Evolutionary conservation across 2,113 vertebrate genomes (phyloP).

Genomic region (Mesitornis unicolor): DNA sequence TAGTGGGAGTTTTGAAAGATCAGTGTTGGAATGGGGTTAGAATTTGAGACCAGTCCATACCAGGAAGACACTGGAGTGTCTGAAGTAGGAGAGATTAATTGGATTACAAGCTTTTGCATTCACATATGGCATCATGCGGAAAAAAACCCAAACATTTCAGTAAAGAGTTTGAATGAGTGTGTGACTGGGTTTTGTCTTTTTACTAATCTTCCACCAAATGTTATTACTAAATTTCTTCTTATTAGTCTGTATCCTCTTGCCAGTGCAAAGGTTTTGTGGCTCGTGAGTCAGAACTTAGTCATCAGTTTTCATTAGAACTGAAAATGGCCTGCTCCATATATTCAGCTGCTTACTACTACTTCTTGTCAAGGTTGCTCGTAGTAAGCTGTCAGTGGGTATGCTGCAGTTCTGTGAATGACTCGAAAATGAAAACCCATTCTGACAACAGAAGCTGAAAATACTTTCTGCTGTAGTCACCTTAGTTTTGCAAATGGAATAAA

Average conservation of each 20-base stretch:
- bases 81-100: not conserved
- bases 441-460: not conserved
- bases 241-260: not conserved
- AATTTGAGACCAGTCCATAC: not conserved
- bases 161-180: not conserved
- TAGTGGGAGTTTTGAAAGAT: not conserved
- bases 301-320: not conserved
- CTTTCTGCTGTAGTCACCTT: not conserved
- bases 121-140: not conserved
- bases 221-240: not conserved
- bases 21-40: not conserved
- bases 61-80: not conserved
- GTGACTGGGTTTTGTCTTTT: not conserved
- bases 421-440: not conserved
- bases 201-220: not conserved
- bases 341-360: not conserved
- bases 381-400: not conserved
- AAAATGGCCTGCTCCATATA: not conserved
- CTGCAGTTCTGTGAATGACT: not conserved
- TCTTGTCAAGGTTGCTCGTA: not conserved
- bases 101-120: not conserved
- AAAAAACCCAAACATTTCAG: not conserved
- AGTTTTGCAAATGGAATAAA: not conserved
- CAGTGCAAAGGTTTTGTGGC: not conserved
- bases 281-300: conserved; percentile 3